Conservation (phyloP, 2,113 vertebrate species). For the Tetrao urogallus region DNA sequence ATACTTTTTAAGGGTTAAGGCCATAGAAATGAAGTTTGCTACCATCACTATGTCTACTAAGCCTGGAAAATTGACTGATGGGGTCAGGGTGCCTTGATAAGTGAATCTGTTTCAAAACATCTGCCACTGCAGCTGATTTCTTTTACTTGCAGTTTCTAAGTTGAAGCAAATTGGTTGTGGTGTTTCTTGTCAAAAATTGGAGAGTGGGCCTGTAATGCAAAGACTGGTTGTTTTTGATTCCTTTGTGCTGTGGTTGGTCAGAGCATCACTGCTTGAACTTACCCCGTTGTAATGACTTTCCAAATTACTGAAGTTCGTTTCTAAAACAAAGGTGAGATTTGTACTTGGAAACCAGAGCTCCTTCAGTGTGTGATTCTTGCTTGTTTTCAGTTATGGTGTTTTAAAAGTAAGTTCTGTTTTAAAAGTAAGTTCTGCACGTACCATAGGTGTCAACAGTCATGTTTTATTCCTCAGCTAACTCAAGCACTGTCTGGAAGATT, state of each 20-base stretch:
- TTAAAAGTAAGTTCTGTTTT: neutral
- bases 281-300: neutral
- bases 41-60: neutral
- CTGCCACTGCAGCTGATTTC: neutral
- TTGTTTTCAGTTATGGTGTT: neutral
- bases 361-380: accelerated
- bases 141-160: neutral
- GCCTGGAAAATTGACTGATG: neutral
- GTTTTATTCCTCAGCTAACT: conserved; percentile 80
- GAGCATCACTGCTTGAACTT: neutral
- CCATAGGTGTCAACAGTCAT: neutral
- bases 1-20: neutral
- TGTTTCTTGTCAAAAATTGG: neutral
- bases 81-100: neutral
- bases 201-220: neutral
- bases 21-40: neutral
- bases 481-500: conserved; percentile 93
- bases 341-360: neutral
- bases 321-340: neutral
- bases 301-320: neutral
- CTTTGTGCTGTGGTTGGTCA: neutral
- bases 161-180: neutral
- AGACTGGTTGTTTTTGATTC: neutral
- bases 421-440: neutral
- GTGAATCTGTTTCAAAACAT: neutral